These are phyloP conservation scores for Edolisoma coerulescens DNA, from an alignment of 2,113 vertebrate species.

Conservation along the genomic window DNA sequence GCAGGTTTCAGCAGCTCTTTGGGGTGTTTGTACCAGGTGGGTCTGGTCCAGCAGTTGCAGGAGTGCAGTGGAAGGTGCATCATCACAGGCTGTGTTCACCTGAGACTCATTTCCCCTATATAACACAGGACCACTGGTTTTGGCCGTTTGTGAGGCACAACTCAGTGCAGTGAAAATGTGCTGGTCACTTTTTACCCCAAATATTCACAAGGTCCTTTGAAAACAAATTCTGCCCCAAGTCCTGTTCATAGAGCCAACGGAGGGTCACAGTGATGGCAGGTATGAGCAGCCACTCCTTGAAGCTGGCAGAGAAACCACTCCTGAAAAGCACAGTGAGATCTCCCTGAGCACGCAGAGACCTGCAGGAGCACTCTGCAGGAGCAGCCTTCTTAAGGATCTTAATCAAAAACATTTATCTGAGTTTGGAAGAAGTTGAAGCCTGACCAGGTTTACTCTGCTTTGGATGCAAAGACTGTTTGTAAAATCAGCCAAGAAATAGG, in stretches of 20 bases:
- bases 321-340: not conserved
- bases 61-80: not conserved
- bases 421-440: not conserved
- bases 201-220: not conserved
- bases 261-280: not conserved
- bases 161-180: not conserved
- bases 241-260: accelerated
- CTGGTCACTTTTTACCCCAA: not conserved
- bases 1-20: not conserved
- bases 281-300: not conserved
- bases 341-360: not conserved
- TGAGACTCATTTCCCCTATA: accelerated
- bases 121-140: not conserved
- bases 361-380: not conserved
- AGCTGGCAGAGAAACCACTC: not conserved
- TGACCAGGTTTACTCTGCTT: not conserved
- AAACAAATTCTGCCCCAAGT: not conserved
- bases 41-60: not conserved
- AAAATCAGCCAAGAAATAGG: not conserved
- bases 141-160: not conserved
- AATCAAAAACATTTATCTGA: not conserved
- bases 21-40: not conserved
- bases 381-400: not conserved
- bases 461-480: not conserved
- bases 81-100: not conserved